These are phyloP conservation scores for Microctonus brassicae DNA, from an alignment of 2,888 invertebrate species.

Conservation along the genomic window DNA sequence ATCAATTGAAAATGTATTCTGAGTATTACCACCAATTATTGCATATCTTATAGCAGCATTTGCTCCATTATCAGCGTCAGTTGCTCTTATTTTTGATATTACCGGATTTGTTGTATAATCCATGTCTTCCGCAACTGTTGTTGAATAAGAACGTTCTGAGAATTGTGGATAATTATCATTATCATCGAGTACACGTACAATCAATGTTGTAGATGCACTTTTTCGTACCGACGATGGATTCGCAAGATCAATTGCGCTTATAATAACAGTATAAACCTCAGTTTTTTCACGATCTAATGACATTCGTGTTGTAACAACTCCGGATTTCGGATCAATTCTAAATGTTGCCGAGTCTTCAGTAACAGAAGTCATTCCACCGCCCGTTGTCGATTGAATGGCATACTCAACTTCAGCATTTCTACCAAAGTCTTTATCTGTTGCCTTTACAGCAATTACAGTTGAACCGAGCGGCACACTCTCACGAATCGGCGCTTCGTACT, in stretches of 20 bases:
- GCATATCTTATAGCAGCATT: constrained; percentile 95
- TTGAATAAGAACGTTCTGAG: constrained; percentile 89
- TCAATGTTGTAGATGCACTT: constrained; percentile 86
- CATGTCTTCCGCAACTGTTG: constrained; percentile 89
- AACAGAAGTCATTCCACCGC: constrained; percentile 73
- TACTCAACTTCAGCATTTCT: constrained; percentile 91
- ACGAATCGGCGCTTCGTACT: constrained; percentile 89
- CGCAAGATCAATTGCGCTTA: constrained; percentile 89
- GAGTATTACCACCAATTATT: constrained; percentile 95
- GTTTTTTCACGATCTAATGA: constrained; percentile 90
- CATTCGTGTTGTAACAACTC: constrained; percentile 86
- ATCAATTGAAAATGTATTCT: constrained; percentile 94
- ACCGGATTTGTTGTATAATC: constrained; percentile 87
- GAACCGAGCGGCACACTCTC: constrained; percentile 92
- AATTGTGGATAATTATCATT: constrained; percentile 96
- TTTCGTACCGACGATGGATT: constrained; percentile 82
- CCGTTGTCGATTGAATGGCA: constrained; percentile 80
- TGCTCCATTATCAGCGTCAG: constrained; percentile 91
- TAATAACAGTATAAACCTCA: constrained; percentile 85
- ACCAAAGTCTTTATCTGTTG: constrained; percentile 92
- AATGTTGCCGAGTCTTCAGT: constrained; percentile 85
- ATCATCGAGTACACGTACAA: constrained; percentile 87
- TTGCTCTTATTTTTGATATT: constrained; percentile 86
- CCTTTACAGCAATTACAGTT: constrained; percentile 89
- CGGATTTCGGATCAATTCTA: constrained; percentile 86